Evolutionary conservation across 2,888 invertebrate genomes (phyloP).

Genomic region (Sclerodermus sp.): DNA sequence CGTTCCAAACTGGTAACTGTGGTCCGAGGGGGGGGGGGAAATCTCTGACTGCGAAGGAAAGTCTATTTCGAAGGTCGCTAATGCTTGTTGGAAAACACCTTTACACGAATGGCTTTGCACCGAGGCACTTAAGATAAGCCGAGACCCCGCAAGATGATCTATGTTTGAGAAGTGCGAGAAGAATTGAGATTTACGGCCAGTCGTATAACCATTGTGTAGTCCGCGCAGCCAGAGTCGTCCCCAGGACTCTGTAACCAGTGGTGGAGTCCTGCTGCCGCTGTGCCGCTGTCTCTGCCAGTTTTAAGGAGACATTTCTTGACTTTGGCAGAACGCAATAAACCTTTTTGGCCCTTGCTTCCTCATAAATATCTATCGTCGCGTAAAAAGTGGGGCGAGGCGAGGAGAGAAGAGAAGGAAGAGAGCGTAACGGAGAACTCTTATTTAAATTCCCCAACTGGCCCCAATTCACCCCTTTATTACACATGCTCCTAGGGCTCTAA

Average conservation of each 20-base stretch:
- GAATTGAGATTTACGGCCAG: slow-evolving; percentile 33
- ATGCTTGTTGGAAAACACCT: slow-evolving; percentile 17
- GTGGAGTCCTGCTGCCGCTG: too few relatives aligned
- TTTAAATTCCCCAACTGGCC: too few relatives aligned
- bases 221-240: neutral
- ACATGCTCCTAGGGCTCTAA: too few relatives aligned
- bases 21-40: slow-evolving; percentile 1
- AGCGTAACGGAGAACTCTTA: neutral
- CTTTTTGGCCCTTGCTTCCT: neutral
- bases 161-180: slow-evolving; percentile 25
- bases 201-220: slow-evolving; percentile 30
- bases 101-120: slow-evolving; percentile 18
- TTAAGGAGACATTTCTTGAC: neutral
- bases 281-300: neutral
- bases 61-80: slow-evolving; percentile 1
- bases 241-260: too few relatives aligned
- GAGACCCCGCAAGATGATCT: slow-evolving; percentile 27
- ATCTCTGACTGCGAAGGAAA: slow-evolving; percentile 2
- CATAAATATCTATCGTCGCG: neutral
- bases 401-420: neutral
- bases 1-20: neutral
- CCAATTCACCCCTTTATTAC: too few relatives aligned
- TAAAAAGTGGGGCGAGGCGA: neutral
- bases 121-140: slow-evolving; percentile 30
- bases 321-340: neutral